Conservation (phyloP, 2,888 invertebrate species). For the Acanthopleura granulata region DNA sequence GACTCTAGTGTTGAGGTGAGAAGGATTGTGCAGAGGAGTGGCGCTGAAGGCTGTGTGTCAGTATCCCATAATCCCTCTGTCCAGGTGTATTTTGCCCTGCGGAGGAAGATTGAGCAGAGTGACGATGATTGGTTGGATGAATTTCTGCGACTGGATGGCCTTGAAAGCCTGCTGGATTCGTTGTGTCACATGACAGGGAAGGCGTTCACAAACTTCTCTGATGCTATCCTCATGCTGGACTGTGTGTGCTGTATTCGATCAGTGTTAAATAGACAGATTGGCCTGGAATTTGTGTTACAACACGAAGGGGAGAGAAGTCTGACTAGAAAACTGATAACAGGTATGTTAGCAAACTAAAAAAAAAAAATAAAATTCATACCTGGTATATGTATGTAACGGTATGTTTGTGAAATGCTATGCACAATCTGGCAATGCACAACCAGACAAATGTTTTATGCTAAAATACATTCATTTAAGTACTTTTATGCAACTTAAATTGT, state of each 20-base stretch:
- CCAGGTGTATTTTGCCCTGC: conserved; percentile 53
- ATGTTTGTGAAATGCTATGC: no score
- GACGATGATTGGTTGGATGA: conserved; percentile 69
- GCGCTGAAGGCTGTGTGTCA: neutral
- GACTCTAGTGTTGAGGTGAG: neutral
- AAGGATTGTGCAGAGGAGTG: neutral
- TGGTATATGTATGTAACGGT: no score
- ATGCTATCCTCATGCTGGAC: conserved; percentile 70
- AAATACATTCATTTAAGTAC: no score
- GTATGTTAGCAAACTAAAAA: conserved; percentile 43
- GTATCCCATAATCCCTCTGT: conserved; percentile 18
- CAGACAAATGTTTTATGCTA: no score
- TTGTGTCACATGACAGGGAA: conserved; percentile 64
- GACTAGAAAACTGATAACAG: conserved; percentile 67
- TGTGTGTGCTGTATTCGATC: conserved; percentile 70
- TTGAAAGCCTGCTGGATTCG: conserved; percentile 69
- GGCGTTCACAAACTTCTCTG: conserved; percentile 63
- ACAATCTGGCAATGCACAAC: no score
- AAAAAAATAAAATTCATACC: no score
- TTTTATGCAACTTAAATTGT: no score
- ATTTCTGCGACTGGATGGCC: conserved; percentile 70
- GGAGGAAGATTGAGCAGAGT: conserved; percentile 52
- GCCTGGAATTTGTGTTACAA: conserved; percentile 68
- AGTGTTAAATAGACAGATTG: conserved; percentile 69
- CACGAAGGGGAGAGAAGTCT: conserved; percentile 51